Conservation (phyloP, 2,113 vertebrate species). For the Oxygymnocypris stewartii region DNA sequence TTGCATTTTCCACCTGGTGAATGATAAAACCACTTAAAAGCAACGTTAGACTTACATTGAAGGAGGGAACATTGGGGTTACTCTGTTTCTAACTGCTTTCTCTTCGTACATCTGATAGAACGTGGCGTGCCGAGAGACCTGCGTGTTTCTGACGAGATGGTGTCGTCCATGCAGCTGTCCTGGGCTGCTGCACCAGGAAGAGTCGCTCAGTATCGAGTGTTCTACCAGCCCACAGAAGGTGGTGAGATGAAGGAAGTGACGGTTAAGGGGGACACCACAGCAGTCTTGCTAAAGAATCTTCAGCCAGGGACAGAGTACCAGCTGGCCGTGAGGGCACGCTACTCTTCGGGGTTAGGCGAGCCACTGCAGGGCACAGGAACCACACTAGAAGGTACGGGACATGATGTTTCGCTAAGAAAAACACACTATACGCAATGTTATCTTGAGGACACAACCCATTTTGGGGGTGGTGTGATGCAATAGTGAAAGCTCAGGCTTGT, state of each 20-base stretch:
- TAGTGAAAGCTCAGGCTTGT: background rate
- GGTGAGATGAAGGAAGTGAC: slow-evolving; percentile 79
- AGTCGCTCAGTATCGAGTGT: slow-evolving; percentile 80
- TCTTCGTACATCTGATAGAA: slow-evolving; percentile 65
- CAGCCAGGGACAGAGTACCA: slow-evolving; percentile 78
- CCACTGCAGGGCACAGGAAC: slow-evolving; percentile 79
- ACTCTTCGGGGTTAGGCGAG: slow-evolving; percentile 80
- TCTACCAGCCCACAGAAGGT: slow-evolving; percentile 72
- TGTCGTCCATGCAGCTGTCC: slow-evolving; percentile 79
- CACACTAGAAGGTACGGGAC: slow-evolving; percentile 82
- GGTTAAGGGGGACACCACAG: slow-evolving; percentile 72
- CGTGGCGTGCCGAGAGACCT: slow-evolving; percentile 80
- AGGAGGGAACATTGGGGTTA: background rate
- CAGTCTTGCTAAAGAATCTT: slow-evolving; percentile 74
- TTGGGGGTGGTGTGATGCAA: background rate
- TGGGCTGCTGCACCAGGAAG: slow-evolving; percentile 82
- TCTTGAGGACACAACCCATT: background rate
- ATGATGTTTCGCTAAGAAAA: background rate
- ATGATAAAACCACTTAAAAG: background rate
- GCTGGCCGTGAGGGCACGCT: slow-evolving; percentile 79
- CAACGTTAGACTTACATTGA: no score
- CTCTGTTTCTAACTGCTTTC: background rate
- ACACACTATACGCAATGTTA: background rate
- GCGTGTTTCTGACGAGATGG: slow-evolving; percentile 79
- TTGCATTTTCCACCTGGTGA: background rate